Evolutionary conservation across 2,113 vertebrate genomes (phyloP), one percentile per base, ranked within the genome.

Genomic region (Clinocottus analis): DNA sequence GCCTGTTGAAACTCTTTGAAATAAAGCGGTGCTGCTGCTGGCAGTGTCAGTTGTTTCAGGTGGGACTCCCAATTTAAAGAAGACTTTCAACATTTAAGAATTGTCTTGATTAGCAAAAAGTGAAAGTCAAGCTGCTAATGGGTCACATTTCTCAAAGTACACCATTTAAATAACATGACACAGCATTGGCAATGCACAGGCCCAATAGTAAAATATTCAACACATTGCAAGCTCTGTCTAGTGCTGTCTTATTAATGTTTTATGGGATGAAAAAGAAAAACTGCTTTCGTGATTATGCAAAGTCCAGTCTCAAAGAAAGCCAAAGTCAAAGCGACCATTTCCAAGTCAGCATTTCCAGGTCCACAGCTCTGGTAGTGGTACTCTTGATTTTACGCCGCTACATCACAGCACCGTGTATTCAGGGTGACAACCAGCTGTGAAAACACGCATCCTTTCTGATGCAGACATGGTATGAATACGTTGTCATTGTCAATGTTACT

Each of bases 401-500:
- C 49, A n/a, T 43, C 27, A 7, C 51, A 41, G 23, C 29, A 17
- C 1, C 11, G 19, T 43, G 7, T 39, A 16, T 75, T 56, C n/a
- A 35, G 60, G 51, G 53, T 33, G 19, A 63, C 29, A 23, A 78
- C 55, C 49, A 23, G n/a, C 72, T 53, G 51, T 17, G n/a, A 56
- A 76, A 72, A 74, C 77, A 56, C 47, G 43, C 74, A n/a, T 33
- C 33, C 55, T 27, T 35, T 51, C 12, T 62, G 67, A 59, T 23
- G 7, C 47, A 71, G 29, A 64, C 17, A 33, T 12, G 35, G 66
- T 13, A 33, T 47, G 35, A 59, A 73, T 39, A 49, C 56, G 63
- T 39, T 63, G 55, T 66, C 27, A 56, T 49, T 63, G 47, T 79
- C 25, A 45, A 31, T 39, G 64, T 77, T 64, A 60, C 56, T 41